Evolutionary conservation across 2,113 vertebrate genomes (phyloP).

Genomic region (Trinectes maculatus): DNA sequence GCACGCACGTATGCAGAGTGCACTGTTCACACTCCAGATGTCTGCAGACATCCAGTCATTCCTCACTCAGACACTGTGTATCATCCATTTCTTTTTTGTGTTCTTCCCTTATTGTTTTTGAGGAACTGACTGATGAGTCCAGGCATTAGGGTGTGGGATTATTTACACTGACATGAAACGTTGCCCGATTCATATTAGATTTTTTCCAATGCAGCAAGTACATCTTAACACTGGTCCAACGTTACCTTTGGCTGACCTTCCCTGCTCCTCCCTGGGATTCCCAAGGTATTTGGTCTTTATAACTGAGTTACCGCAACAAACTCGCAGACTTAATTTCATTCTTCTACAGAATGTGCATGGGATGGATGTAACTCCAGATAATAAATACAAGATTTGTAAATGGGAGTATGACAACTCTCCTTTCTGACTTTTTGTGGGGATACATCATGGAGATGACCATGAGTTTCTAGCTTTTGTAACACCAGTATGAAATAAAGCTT

Average conservation of each 20-base stretch:
- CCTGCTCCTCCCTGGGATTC: neutral
- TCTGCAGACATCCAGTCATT: constrained; percentile 67
- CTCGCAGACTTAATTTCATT: neutral
- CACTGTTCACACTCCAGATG: constrained; percentile 57
- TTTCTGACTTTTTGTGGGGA: neutral
- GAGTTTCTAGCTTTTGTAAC: too few relatives aligned
- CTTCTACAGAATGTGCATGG: neutral
- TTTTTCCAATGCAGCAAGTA: constrained; percentile 13
- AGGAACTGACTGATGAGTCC: constrained; percentile 55
- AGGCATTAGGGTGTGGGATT: constrained; percentile 47
- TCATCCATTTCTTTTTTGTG: constrained; percentile 61
- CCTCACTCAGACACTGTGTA: constrained; percentile 53
- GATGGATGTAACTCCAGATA: neutral
- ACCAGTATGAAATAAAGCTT: neutral
- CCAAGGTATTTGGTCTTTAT: neutral
- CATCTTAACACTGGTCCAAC: neutral
- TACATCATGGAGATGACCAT: neutral
- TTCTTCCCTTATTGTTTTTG: constrained; percentile 56
- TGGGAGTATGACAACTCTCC: neutral
- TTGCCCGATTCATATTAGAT: constrained; percentile 10
- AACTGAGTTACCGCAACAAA: neutral
- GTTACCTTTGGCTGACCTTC: constrained; percentile 31
- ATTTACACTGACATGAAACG: constrained; percentile 54
- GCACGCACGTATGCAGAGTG: neutral
- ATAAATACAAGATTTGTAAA: neutral